A percentile compares a stretch with the other conserved stretches of the same genome.
Conservation (phyloP, 2,797 vertebrate species). For the Rousettus madagascariensis region DNA sequence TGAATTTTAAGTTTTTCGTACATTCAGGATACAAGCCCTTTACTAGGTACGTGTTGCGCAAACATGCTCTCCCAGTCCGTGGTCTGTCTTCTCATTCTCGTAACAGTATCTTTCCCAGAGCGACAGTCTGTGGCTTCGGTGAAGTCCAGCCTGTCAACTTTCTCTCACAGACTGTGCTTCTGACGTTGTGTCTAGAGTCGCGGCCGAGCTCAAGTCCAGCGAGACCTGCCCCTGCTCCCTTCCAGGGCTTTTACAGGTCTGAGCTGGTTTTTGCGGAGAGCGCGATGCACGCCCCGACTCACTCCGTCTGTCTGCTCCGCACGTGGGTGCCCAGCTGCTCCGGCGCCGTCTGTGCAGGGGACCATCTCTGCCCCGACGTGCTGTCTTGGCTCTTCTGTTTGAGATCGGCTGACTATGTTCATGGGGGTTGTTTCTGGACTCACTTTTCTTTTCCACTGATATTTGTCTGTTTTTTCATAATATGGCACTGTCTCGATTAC, state of each 20-base stretch:
- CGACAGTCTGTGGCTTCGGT: not conserved
- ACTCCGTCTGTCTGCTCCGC: too few species aligned
- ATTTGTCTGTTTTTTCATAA: too few species aligned
- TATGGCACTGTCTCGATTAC: too few species aligned
- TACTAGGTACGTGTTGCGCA: not conserved
- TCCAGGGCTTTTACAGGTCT: not conserved
- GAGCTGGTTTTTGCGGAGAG: not conserved
- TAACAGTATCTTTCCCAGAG: not conserved
- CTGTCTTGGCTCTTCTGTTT: too few species aligned
- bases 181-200: not conserved
- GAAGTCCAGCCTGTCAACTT: not conserved
- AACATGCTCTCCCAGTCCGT: not conserved
- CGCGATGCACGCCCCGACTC: not conserved
- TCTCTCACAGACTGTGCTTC: not conserved
- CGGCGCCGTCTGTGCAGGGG: not conserved
- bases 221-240: not conserved
- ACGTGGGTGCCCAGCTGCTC: too few species aligned
- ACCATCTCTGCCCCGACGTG: not conserved
- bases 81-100: not conserved
- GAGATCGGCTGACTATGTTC: fast-evolving
- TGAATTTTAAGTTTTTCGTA: not conserved
- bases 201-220: not conserved
- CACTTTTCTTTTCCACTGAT: not conserved
- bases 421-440: not conserved
- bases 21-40: not conserved